A percentile compares a stretch with the other conserved stretches of the same genome.
Evolutionary conservation across 1,140 invertebrate genomes (phyloP).

Genomic region (Rhizoglyphus robini): DNA sequence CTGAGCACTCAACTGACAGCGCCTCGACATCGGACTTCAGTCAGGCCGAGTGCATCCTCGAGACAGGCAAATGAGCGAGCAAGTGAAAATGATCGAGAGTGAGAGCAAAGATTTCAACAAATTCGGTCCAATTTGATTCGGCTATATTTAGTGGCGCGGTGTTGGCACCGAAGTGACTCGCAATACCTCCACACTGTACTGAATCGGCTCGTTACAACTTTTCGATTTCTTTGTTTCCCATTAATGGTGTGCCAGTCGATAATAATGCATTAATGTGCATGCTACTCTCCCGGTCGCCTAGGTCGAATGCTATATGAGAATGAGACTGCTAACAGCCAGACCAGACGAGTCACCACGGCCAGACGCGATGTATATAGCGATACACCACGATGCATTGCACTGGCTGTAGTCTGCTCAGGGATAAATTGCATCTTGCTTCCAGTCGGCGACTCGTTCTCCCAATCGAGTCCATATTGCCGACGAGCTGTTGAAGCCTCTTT

Average conservation of each 20-base stretch:
- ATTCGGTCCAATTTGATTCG: too few relatives aligned
- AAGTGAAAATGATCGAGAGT: too few relatives aligned
- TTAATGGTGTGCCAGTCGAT: slow-evolving; percentile 6
- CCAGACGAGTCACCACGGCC: not conserved
- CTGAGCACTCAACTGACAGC: too few relatives aligned
- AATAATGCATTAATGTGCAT: slow-evolving; percentile 10
- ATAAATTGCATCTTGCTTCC: not conserved
- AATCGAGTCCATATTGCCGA: not conserved
- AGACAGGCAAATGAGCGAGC: too few relatives aligned
- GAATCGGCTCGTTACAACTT: slow-evolving; percentile 10
- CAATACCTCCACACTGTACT: not conserved
- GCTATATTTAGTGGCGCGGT: not conserved
- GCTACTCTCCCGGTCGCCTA: not conserved
- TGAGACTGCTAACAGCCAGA: not conserved
- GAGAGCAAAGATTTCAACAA: too few relatives aligned
- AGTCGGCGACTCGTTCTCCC: not conserved
- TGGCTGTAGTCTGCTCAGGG: too few relatives aligned
- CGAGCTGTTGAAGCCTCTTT: too few relatives aligned
- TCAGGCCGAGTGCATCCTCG: not conserved
- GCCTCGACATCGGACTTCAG: not conserved
- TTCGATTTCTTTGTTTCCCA: slow-evolving; percentile 12
- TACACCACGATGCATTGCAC: too few relatives aligned
- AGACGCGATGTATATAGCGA: too few relatives aligned
- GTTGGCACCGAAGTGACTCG: not conserved
- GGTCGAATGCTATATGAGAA: not conserved